Conservation (phyloP, 2,113 vertebrate genomes). For the Lota lota region DNA sequence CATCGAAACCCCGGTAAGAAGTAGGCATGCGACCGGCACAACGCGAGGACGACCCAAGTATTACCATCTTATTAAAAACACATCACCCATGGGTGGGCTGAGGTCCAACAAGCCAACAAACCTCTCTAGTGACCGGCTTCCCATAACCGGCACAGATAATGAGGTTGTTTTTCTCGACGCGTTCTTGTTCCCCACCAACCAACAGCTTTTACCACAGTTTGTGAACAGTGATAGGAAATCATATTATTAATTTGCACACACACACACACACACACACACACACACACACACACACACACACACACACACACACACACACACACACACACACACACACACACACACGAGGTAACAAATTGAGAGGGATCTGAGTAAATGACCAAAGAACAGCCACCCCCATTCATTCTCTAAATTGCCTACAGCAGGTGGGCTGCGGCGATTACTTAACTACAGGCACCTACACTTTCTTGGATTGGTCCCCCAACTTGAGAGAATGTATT, state of each 20-base stretch:
- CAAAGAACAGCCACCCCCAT: not conserved
- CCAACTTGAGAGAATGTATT: no score
- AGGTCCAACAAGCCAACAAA: not conserved
- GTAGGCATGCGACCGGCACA: not conserved
- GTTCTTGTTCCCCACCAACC: not conserved
- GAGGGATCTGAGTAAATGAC: not conserved
- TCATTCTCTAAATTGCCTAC: constrained; percentile 6
- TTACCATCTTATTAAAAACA: constrained; percentile 24
- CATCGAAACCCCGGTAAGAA: constrained; percentile 18
- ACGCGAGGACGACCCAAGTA: constrained; percentile 6
- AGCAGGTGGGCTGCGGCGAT: not conserved
- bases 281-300: no score
- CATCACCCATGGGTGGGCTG: constrained; percentile 1
- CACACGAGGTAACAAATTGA: not conserved
- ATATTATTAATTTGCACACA: not conserved
- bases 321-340: not conserved
- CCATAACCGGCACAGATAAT: not conserved
- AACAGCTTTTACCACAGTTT: not conserved
- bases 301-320: not conserved
- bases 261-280: no score
- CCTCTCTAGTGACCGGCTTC: not conserved
- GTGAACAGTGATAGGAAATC: not conserved
- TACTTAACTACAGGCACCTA: no score
- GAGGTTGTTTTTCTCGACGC: not conserved
- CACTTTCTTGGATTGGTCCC: no score